These are phyloP conservation scores for Sprattus sprattus DNA, from an alignment of 2,113 vertebrate species.

Conservation along the genomic window DNA sequence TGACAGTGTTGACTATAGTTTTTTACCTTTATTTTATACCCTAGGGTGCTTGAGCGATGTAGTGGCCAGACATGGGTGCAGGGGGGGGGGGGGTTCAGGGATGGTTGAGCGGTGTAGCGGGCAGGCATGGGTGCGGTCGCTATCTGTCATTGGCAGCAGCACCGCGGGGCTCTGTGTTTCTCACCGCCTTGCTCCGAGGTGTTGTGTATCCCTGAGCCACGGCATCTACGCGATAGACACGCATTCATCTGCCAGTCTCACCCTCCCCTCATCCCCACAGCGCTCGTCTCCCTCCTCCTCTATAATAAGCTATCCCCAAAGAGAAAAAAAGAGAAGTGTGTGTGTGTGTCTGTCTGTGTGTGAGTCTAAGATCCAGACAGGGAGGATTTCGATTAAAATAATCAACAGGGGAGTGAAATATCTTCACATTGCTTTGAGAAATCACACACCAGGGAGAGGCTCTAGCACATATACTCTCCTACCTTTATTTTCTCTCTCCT, in stretches of 20 bases:
- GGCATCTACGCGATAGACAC: neutral
- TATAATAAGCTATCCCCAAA: constrained; percentile 5
- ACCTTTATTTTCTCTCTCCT: neutral
- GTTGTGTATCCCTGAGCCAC: neutral
- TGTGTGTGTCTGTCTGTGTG: neutral
- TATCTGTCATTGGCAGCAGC: neutral
- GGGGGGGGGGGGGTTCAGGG: constrained; percentile 6
- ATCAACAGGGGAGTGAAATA: constrained; percentile 54
- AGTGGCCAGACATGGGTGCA: too few species aligned
- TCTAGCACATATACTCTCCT: neutral
- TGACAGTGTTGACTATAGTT: too few species aligned
- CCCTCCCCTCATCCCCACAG: neutral
- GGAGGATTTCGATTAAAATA: constrained; percentile 59
- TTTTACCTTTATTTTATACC: too few species aligned
- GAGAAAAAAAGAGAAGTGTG: neutral
- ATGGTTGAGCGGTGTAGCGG: neutral
- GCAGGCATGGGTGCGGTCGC: neutral
- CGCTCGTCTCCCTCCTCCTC: neutral
- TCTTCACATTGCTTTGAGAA: constrained; percentile 44
- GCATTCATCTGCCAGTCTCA: neutral
- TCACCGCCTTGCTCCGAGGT: neutral
- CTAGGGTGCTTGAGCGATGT: too few species aligned
- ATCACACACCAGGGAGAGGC: neutral
- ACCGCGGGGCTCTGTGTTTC: constrained; percentile 14
- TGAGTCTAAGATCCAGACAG: constrained; percentile 14